Conservation (phyloP, 2,888 invertebrate genomes). For the Synergus itoensis region DNA sequence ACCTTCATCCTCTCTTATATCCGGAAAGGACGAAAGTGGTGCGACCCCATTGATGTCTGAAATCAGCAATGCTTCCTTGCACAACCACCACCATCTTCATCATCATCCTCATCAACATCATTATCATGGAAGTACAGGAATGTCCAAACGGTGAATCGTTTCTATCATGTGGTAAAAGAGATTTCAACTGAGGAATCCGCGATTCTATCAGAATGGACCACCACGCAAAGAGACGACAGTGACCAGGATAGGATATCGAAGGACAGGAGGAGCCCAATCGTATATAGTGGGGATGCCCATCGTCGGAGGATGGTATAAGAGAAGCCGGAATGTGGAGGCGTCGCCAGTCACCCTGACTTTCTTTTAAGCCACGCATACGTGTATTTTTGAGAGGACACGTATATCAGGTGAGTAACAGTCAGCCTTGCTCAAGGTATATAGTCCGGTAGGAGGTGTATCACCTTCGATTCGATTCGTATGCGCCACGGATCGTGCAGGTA, state of each 20-base stretch:
- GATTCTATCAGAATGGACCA: constrained; percentile 45
- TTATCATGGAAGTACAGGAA: constrained; percentile 1
- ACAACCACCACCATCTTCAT: background rate
- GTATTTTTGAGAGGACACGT: constrained; percentile 56
- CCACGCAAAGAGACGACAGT: constrained; percentile 44
- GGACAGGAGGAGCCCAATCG: constrained; percentile 53
- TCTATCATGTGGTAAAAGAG: background rate
- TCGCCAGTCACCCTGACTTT: constrained; percentile 77
- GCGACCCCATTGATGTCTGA: background rate
- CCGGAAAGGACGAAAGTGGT: constrained; percentile 22
- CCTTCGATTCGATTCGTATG: constrained; percentile 29
- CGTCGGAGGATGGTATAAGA: constrained; percentile 74
- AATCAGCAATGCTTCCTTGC: background rate
- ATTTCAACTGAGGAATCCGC: constrained; percentile 26
- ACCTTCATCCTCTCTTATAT: constrained; percentile 6
- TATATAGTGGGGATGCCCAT: constrained; percentile 58
- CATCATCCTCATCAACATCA: background rate
- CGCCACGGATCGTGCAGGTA: constrained; percentile 21
- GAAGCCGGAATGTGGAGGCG: constrained; percentile 75
- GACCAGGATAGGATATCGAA: constrained; percentile 53
- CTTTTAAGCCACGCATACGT: constrained; percentile 69
- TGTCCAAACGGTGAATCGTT: constrained; percentile 3
- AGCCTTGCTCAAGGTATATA: constrained; percentile 43
- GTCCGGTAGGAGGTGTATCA: constrained; percentile 12
- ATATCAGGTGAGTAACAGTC: constrained; percentile 55